Base-by-base conservation (phyloP, 2,113 vertebrate species). In the Macaca nemestrina region DNA sequence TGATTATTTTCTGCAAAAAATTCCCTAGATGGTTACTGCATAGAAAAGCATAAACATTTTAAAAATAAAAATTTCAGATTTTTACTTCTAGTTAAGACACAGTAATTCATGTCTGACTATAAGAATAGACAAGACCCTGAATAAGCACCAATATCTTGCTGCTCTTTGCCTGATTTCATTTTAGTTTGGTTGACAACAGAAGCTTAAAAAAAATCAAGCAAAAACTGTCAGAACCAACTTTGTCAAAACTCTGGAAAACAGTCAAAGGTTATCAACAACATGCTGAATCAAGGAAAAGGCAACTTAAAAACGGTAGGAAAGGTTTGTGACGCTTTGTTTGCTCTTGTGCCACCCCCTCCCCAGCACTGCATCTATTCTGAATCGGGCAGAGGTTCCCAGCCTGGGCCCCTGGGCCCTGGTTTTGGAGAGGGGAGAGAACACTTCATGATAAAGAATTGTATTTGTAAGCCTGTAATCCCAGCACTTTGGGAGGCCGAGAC, bases 291-390 rank as follows among this genome's bases (percentile, higher is more conserved):
- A 75, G 5, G 43, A 73, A 92, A 93, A 95, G 3, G 0, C 55
- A 93, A 55, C 13, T 40, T 45, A 27, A 73, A 82, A 86, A 48
- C 6, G 92, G 7, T 72, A 22, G 16, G 5, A 90, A 78, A 35
- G 7, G 1, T 43, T 68, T 5, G 11, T 18, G 23, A 59, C 9
- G 9, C 64, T 88, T 70, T 48, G 11, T 27, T 59, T 84, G 12
- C 3, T 12, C 9, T 82, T 57, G 10, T 2, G 7, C 13, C 10
- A 81, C 3, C 0, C 1, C 8, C 2, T 2, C 2, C 4, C 50
- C 22, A 14, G 27, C 25, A 18, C 14, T 20, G 25, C n/a, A 57
- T 76, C 9, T 82, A 9, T 79, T 64, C 22, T 48, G 30, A 88
- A 70, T 14, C 20, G 14, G 8, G 6, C 2, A 25, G 1, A 5